Base-by-base conservation (phyloP, 2,113 vertebrate genomes). In the Atrichornis clamosus region DNA sequence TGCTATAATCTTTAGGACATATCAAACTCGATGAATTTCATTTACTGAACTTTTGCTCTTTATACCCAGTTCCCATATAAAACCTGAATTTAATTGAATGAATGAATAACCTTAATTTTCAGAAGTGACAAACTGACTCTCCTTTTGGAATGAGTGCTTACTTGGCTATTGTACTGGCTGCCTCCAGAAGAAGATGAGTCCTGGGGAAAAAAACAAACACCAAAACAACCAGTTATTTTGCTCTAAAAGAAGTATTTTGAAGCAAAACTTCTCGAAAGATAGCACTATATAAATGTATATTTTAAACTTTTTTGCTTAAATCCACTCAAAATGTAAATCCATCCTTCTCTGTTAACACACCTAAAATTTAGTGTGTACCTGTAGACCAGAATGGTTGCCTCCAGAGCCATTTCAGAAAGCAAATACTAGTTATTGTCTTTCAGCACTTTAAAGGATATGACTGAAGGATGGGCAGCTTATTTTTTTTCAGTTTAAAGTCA, bases 111-210 rank as follows among this genome's bases (percentile, higher is more conserved):
- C 13, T 37, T 55, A 0, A 30, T 55, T 68, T 85, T 85, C 33
- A 59, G 32, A 76, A 83, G 13, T 11, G 35, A 14, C 26, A 79
- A 72, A n/a, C 30, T 70, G n/a, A 4, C 16, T 65, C 5, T 87
- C 28, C 37, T 87, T 58, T 79, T 79, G 35, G 63, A 84, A 58
- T 20, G 16, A 69, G 24, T 79, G 24, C 78, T 91, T 95, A 97
- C 96, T 22, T 93, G 88, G 82, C 84, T 83, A 6, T 13, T 65
- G 75, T 87, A 94, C 20, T 79, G 95, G 74, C 87, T 96, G 60
- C 93, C 39, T 95, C 80, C 91, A 44, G 69, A 95, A 52, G 92
- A 56, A 10, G 96, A 89, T 37, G 96, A 75, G 64, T 47, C 93
- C 95, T 96, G 27, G 33, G 3, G 4, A 11, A 28, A 58, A 73